These are phyloP conservation scores for Physella acuta DNA, from an alignment of 1,140 invertebrate species.

Conservation along the genomic window DNA sequence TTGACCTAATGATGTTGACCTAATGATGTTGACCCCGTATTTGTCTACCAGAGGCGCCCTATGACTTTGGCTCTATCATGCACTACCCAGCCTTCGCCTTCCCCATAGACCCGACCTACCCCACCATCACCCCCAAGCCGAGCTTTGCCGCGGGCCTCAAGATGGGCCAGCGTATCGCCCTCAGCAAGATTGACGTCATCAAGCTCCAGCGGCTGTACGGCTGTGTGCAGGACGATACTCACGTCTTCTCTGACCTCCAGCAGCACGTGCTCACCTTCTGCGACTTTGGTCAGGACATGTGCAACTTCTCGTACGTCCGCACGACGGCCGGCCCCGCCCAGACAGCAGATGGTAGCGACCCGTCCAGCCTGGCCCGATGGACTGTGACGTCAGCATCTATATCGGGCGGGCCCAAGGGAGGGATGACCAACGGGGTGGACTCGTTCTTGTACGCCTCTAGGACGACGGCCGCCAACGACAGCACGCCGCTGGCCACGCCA, in stretches of 20 bases:
- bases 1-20: too few species aligned
- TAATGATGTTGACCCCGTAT: too few species aligned
- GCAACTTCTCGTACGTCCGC: background rate
- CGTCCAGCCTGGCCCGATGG: too few species aligned
- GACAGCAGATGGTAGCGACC: too few species aligned
- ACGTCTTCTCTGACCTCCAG: background rate
- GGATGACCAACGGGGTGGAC: constrained; percentile 1
- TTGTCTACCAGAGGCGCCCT: constrained; percentile 71
- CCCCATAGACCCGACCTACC: constrained; percentile 60
- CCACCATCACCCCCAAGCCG: constrained; percentile 62
- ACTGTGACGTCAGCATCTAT: background rate
- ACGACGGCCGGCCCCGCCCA: too few species aligned
- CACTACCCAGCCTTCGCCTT: constrained; percentile 97
- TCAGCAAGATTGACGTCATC: constrained; percentile 58
- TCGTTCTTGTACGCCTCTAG: constrained; percentile 3
- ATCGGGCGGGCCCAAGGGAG: background rate
- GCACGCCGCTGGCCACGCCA: background rate
- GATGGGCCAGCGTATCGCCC: constrained; percentile 61
- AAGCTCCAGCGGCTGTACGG: constrained; percentile 9
- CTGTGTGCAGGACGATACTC: background rate
- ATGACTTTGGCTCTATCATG: constrained; percentile 91
- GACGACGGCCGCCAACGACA: background rate
- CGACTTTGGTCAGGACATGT: background rate
- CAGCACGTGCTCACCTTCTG: background rate
- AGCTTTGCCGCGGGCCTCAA: constrained; percentile 18